These are phyloP conservation scores for Cheirogaleus medius DNA, from an alignment of 2,113 vertebrate species.

Conservation along the genomic window DNA sequence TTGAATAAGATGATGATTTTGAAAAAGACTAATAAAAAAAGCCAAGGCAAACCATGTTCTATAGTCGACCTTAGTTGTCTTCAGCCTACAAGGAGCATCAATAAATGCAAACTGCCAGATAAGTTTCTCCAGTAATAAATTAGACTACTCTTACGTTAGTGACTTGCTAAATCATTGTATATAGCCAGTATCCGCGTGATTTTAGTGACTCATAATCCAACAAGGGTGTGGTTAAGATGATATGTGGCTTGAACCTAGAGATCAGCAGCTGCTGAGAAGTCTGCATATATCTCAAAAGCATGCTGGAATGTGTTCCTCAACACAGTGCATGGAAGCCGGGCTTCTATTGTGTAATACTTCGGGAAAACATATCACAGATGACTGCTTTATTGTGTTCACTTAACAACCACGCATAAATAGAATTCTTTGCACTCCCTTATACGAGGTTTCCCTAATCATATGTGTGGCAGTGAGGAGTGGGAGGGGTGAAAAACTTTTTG, in stretches of 20 bases:
- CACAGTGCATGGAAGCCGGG: neutral
- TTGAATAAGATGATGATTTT: neutral
- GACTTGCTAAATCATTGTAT: constrained; percentile 5
- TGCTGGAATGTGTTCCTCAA: neutral
- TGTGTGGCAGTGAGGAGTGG: neutral
- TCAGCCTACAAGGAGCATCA: neutral
- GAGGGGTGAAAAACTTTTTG: neutral
- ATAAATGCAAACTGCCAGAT: neutral
- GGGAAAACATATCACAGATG: neutral
- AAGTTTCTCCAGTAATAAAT: neutral
- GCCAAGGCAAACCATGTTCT: constrained; percentile 10
- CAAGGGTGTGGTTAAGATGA: neutral
- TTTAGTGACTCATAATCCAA: constrained; percentile 14
- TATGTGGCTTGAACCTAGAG: neutral
- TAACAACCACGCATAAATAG: neutral
- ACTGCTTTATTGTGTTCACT: neutral
- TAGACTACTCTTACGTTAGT: neutral
- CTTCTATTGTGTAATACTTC: neutral
- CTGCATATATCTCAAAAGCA: neutral
- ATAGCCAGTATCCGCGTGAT: neutral
- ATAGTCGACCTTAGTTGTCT: neutral
- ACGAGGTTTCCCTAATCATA: neutral
- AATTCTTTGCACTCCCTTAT: neutral
- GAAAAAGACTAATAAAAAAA: neutral
- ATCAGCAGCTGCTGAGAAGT: neutral